Evolutionary conservation across 2,113 vertebrate genomes (phyloP), one percentile per base, ranked within the genome.

Genomic region (Muntiacus reevesi): DNA sequence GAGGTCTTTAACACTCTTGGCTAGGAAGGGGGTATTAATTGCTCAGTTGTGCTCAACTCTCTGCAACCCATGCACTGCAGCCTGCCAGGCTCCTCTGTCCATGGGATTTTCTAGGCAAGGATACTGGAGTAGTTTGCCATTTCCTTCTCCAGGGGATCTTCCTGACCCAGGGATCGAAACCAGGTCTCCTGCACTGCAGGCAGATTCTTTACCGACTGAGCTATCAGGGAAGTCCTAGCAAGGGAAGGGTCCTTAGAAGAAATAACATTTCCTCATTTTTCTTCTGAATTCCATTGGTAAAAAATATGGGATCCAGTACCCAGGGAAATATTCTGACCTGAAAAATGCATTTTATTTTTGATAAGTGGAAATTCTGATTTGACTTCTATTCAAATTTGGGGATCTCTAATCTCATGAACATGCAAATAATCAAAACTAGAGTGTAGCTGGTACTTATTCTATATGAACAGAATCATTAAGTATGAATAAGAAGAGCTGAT

Each of bases 321-420:
- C 27, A 62, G 7, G 27, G 92, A 90, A 74, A 45, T 95, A 83
- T 15, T 67, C 25, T 90, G 25, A 85, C 11, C 13, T 62, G 47
- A 92, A 67, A 23, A 83, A 55, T 78, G 33, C 23, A 45, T 52
- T 94, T 79, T 71, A 91, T 54, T 95, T 96, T 52, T 97, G n/a
- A 89, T 84, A 87, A 89, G 57, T 36, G 2, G 54, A 93, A 94
- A 90, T 92, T 93, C 19, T 67, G 16, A 93, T 16, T 36, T 19
- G 5, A 87, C 40, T 85, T 74, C 62, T 59, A 47, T 79, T 87
- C 36, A 91, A 52, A 28, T 91, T 81, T 10, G 60, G 45, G 40
- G 6, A 74, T 40, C 5, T 67, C 59, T 85, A 52, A 71, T 23
- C 16, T 89, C 67, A 50, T 23, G 36, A 88, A 50, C 17, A 94